These are phyloP conservation scores for Xanthostigma xanthostigma DNA, from an alignment of 2,888 invertebrate species.

Conservation along the genomic window DNA sequence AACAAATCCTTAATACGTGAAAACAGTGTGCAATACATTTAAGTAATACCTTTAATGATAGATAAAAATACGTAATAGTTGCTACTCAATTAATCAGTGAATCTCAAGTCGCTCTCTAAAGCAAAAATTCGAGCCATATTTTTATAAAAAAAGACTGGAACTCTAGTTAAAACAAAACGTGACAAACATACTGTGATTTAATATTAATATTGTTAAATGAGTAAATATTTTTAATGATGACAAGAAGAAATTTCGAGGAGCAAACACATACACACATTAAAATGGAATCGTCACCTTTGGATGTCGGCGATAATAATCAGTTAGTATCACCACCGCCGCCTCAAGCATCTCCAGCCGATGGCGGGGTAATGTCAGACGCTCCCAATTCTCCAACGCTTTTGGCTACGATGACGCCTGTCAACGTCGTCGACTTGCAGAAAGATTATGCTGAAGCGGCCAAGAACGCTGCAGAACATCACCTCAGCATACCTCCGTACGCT, in stretches of 20 bases:
- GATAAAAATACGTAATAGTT: too few species aligned
- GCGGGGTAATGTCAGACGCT: conserved; percentile 30
- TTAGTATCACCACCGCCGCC: conserved; percentile 31
- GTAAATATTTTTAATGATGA: conserved; percentile 21
- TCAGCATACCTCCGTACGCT: conserved; percentile 37
- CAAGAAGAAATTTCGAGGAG: conserved; percentile 26
- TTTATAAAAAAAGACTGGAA: too few species aligned
- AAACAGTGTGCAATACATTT: too few species aligned
- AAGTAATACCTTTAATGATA: too few species aligned
- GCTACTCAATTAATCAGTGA: too few species aligned
- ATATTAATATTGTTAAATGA: conserved; percentile 28
- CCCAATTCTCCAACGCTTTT: conserved; percentile 59
- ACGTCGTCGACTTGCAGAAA: conserved; percentile 57
- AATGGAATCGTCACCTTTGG: conserved; percentile 14
- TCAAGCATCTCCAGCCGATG: conserved; percentile 34
- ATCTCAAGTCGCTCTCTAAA: too few species aligned
- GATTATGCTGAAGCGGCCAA: conserved; percentile 43
- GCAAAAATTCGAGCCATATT: too few species aligned
- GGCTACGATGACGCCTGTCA: conserved; percentile 79
- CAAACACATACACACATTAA: conserved; percentile 20
- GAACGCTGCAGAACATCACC: conserved; percentile 40
- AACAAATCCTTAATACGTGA: too few species aligned
- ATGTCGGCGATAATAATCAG: conserved; percentile 24
- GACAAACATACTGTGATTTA: conserved; percentile 15
- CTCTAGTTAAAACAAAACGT: background rate